Evolutionary conservation across 2,113 vertebrate genomes (phyloP), one percentile per base, ranked within the genome.

Genomic region (Sturnira hondurensis): DNA sequence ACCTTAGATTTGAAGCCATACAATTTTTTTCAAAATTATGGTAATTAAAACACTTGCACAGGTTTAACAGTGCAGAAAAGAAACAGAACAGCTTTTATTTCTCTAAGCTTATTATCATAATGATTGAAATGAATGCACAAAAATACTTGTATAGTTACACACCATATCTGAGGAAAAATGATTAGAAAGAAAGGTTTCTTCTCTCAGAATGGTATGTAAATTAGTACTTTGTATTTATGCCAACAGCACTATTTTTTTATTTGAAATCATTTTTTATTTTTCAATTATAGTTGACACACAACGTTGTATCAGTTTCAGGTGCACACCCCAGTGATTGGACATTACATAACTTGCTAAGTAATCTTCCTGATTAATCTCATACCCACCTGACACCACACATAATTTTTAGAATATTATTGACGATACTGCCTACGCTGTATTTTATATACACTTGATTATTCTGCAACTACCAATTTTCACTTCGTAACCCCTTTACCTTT

Each of bases 1-100:
- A 95, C 73, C 74, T 93, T 68, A 86, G 89, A 94, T 94, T 95
- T 93, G 94, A 95, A 93, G 89, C 65, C 86, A 92, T 82, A 91
- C 95, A 89, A 28, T 38, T 95, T 97, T 96, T 96, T 97, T 95
- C 94, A 96, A 65, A 97, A 97, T 94, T 95, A 97, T 96, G 97
- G 86, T 97, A 98, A 98, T 97, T 97, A 96, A 94, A 95, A 93
- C 86, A 96, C 78, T 97, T 93, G 93, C 71, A 87, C 82, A 91
- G 65, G 78, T 94, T 97, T 95, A 96, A 98, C 91, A 96, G 95
- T 96, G 56, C 93, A 94, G 83, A 94, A 70, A 89, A 90, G 54
- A 95, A 96, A 95, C 28, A 96, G 82, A 96, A 94, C 89, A 95
- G 89, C 84, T 97, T 97, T 97, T 97, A 93, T 96, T 89, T 98